Base-by-base conservation (phyloP, 2,113 vertebrate genomes). In the human region DNA sequence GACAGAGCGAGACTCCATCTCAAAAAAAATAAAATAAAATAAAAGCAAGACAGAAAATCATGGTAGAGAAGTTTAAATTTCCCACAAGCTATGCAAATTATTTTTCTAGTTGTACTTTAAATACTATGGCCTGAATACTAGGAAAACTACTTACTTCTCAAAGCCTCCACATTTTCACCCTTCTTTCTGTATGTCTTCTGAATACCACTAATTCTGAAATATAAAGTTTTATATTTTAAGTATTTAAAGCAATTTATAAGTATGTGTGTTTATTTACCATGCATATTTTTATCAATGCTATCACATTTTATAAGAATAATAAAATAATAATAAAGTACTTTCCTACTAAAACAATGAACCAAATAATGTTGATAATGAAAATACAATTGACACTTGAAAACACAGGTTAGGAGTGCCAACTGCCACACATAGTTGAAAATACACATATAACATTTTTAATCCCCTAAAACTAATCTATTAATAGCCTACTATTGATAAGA, bases 171-270 rank as follows among this genome's bases (percentile, higher is more conserved):
- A n/a, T 98, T 98, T 94, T 97, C 98, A 97, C 99, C 99, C 97
- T 99, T 99, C 96, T 99, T 99, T 97, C 98, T 99, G 98, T 99
- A 99, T 8, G 99, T 98, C 98, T 99, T 99, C 86, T 98, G 99
- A 98, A 99, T 99, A 98, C 99, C 99, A 98, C 90, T 99, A 98
- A 99, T 99, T 98, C 99, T 99, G 98, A 98, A 98, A 98, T 96
- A 98, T 66, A 98, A 3, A 98, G 0, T 98, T 97, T 96, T 97
- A 40, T 48, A 94, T 32, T 96, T 73, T 89, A 91, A 90, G 30
- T 40, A 89, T 43, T 78, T 57, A 75, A 72, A 83, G 64, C 59
- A 78, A 59, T 40, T 72, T 88, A 30, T 66, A 88, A 84, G 32
- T 72, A 32, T n/a, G 27, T 79, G 12, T 75, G 4, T n/a, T 89